phyloP scores from a whole-genome alignment of 1,140 invertebrate genomes.

The Zaprionus tsacasi region DNA sequence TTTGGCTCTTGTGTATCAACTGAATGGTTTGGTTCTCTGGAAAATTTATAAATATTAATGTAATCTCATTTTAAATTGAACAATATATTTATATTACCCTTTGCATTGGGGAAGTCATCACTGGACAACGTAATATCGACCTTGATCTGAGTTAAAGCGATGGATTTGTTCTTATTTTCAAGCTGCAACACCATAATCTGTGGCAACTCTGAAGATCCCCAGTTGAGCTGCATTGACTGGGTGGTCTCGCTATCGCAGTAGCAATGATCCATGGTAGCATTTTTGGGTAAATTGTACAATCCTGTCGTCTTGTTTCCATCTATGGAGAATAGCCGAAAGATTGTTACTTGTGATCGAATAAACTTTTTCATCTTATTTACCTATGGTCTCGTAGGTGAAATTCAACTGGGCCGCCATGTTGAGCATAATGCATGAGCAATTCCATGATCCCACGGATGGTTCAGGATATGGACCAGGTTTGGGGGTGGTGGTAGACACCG shows the following conservation, averaged over 20 bases:
- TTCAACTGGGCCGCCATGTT: constrained; percentile 87
- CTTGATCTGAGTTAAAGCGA: constrained; percentile 53
- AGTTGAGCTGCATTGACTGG: constrained; percentile 66
- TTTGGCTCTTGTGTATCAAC: constrained; percentile 83
- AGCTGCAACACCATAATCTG: constrained; percentile 61
- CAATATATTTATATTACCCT: constrained; percentile 52
- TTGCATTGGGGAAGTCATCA: constrained; percentile 70
- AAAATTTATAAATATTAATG: constrained; percentile 11
- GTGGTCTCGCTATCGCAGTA: constrained; percentile 49
- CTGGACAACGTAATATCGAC: constrained; percentile 50
- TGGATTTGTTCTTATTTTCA: constrained; percentile 52
- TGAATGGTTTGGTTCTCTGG: constrained; percentile 84
- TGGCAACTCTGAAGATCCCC: constrained; percentile 57
- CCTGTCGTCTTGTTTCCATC: constrained; percentile 59
- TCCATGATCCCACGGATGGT: constrained; percentile 86
- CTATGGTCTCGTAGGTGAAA: constrained; percentile 85
- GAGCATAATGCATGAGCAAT: constrained; percentile 86
- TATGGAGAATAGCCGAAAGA: constrained; percentile 22
- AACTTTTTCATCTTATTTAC: constrained; percentile 46
- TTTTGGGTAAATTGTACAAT: constrained; percentile 67
- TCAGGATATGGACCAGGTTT: constrained; percentile 83
- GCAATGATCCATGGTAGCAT: constrained; percentile 60
- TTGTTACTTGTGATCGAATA: background rate
- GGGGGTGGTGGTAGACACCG: constrained; percentile 57
- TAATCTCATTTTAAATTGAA: background rate